Conservation (phyloP, 1,140 invertebrate genomes). For the Drosophila obscura region DNA sequence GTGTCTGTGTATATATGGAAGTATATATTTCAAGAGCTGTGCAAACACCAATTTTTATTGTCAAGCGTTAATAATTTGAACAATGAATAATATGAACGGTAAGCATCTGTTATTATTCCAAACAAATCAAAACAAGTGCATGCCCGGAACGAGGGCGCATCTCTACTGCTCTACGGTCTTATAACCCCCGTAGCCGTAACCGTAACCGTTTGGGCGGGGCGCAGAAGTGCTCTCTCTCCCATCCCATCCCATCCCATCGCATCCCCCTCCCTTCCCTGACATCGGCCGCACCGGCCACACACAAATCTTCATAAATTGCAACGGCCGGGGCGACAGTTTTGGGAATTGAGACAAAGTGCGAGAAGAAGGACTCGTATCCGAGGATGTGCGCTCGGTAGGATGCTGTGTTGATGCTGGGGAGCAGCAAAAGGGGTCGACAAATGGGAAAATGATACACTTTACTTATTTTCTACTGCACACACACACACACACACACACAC, state of each 20-base stretch:
- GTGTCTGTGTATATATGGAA: not conserved
- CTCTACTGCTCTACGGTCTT: not conserved
- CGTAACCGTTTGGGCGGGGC: conserved; percentile 53
- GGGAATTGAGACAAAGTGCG: conserved; percentile 81
- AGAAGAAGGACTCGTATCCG: conserved; percentile 45
- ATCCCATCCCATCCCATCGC: too few relatives aligned
- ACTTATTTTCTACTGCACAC: conserved; percentile 33
- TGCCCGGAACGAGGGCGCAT: conserved; percentile 26
- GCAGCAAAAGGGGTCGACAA: conserved; percentile 68
- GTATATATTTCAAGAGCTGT: conserved; percentile 62
- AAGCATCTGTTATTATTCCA: conserved; percentile 84
- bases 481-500: not conserved
- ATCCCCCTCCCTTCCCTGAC: not conserved
- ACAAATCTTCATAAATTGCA: conserved; percentile 84
- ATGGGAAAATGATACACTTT: conserved; percentile 84
- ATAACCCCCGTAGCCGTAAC: too few relatives aligned
- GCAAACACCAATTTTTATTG: conserved; percentile 81
- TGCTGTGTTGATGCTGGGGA: conserved; percentile 2
- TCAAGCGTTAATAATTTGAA: conserved; percentile 83
- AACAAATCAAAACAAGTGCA: conserved; percentile 84
- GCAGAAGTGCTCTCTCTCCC: not conserved
- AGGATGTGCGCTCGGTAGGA: too few relatives aligned
- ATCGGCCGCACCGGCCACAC: conserved; percentile 51
- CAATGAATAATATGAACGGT: conserved; percentile 83
- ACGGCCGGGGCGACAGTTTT: conserved; percentile 64